Base-by-base conservation (phyloP, 2,888 invertebrate species). In the Nomada flava region DNA sequence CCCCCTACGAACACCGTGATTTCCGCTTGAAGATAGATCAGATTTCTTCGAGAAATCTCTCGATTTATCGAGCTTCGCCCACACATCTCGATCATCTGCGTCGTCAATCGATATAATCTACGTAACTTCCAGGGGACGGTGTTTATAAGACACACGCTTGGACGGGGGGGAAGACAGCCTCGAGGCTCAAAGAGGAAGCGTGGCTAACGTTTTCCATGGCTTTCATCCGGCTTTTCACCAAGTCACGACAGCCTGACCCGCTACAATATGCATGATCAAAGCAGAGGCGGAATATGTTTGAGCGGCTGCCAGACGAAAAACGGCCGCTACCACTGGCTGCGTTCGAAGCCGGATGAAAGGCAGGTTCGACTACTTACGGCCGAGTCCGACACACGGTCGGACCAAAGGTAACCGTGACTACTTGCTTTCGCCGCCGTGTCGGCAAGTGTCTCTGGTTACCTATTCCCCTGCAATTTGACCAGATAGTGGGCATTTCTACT, bases 191-290 rank as follows among this genome's bases (percentile, higher is more conserved):
- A 44, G 47, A 44, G 13, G 47, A 47, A 63, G 4, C 23, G 23
- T 20, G 10, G 18, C 18, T 20, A 11, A 2, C 15, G 50, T 64
- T 50, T 26, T 29, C 47, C 47, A 11, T 15, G 7, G 50, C 50
- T 50, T 26, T 50, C 47, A 10, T 0, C 47, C 15, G 47, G 47
- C 7, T 36, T 36, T 47, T 47, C 23, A 13, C 23, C 23, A 23
- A 63, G 23, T 50, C 26, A 20, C 11, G 47, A 4, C 26, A 47
- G 2, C 64, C 26, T 3, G 26, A 64, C 26, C 18, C 18, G 23
- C 26, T 42, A 42, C 55, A 42, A 55, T 68, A 53, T 55, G 42
- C 55, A 55, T 50, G 42, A 55, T 68, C 67, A 50, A 68, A 55
- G 67, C 36, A 29, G 29, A 11, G 53, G 29, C 36, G 29, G 11